Conservation (phyloP, 2,888 invertebrate genomes). For the Drosophila ezoana region DNA sequence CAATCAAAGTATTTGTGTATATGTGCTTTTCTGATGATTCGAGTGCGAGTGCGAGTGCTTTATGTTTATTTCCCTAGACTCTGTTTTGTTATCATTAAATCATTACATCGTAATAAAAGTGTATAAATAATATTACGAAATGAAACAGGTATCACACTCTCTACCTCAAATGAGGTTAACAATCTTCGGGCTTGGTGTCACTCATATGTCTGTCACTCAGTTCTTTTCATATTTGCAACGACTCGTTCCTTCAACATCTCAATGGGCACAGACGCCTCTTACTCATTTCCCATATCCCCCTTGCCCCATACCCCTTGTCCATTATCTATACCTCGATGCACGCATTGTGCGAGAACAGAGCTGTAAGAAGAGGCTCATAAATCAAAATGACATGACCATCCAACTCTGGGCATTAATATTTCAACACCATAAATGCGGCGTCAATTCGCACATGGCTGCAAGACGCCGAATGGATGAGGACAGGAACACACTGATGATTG, state of each 20-base stretch:
- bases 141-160: conserved; percentile 14
- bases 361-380: conserved; percentile 63
- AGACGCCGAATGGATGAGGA: conserved; percentile 28
- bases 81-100: neutral
- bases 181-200: conserved; percentile 20
- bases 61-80: too few relatives aligned
- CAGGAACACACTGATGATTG: conserved; percentile 59
- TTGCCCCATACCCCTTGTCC: neutral
- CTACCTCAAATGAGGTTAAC: conserved; percentile 16
- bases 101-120: neutral
- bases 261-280: conserved; percentile 50
- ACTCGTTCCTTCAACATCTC: conserved; percentile 66
- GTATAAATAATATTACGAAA: neutral
- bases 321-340: conserved; percentile 17
- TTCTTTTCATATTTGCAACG: conserved; percentile 30
- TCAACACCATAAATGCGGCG: conserved; percentile 82
- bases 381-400: conserved; percentile 79
- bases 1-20: conserved; percentile 10
- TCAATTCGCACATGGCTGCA: conserved; percentile 68
- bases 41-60: neutral
- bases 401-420: conserved; percentile 81
- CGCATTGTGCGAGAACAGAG: conserved; percentile 40
- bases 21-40: neutral
- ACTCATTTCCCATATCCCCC: neutral
- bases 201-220: conserved; percentile 38